Conservation (phyloP, 35 echinoderm and acorn worm species). For the Diadema setosum region DNA sequence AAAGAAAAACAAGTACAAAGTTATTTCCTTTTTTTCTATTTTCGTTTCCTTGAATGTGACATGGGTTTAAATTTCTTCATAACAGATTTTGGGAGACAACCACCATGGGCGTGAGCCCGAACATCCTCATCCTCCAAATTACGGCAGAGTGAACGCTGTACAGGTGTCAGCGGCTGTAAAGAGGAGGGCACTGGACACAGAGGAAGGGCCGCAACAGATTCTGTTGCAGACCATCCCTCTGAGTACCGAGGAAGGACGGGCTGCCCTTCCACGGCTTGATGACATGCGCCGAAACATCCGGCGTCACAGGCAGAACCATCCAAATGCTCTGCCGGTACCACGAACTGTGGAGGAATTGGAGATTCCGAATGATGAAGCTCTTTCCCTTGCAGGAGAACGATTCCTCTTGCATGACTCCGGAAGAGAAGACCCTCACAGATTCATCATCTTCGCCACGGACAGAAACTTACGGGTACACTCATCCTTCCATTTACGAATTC, state of each 20-base stretch:
- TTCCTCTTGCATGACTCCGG: too few relatives aligned
- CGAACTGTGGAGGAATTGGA: too few relatives aligned
- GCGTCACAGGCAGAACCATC: conserved; percentile 1
- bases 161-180: background rate
- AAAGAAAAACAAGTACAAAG: too few relatives aligned
- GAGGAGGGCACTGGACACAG: background rate
- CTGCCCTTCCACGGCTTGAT: background rate
- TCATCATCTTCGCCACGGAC: too few relatives aligned
- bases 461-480: too few relatives aligned
- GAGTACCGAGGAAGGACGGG: background rate
- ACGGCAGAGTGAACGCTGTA: background rate
- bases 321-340: background rate
- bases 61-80: too few relatives aligned
- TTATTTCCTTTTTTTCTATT: too few relatives aligned
- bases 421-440: too few relatives aligned
- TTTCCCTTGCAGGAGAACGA: too few relatives aligned
- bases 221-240: background rate
- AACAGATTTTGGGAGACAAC: conserved; percentile 11
- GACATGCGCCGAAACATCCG: conserved; percentile 9
- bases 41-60: too few relatives aligned
- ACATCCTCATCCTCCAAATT: background rate
- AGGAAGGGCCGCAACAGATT: conserved; percentile 8
- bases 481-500: too few relatives aligned
- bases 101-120: background rate
- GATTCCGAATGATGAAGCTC: too few relatives aligned